Conservation (phyloP, 1,140 invertebrate genomes). For the Drosophila eugracilis region DNA sequence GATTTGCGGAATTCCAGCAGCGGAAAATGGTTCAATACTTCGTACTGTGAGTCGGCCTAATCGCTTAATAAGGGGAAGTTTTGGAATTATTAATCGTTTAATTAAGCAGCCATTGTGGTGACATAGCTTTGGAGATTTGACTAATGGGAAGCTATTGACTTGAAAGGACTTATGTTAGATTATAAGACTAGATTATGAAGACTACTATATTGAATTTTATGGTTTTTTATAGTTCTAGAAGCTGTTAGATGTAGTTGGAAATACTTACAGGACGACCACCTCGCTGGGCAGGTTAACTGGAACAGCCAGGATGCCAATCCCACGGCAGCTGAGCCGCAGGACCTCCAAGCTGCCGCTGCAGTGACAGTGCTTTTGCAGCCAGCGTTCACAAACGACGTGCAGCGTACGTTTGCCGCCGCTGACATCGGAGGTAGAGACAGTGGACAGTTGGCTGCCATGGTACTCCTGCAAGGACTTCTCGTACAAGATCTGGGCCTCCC, state of each 20-base stretch:
- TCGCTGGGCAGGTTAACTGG: constrained; percentile 77
- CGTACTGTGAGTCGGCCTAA: constrained; percentile 25
- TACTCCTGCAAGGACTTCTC: constrained; percentile 81
- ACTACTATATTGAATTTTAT: no score
- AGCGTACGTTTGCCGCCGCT: constrained; percentile 50
- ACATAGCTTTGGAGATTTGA: not conserved
- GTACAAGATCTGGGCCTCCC: constrained; percentile 78
- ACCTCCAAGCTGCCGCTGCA: constrained; percentile 72
- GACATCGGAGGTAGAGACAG: constrained; percentile 10
- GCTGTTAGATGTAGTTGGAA: not conserved
- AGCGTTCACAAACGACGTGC: constrained; percentile 72
- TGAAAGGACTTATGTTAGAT: no score
- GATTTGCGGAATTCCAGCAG: constrained; percentile 60
- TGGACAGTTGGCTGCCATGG: constrained; percentile 56
- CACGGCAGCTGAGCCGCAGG: constrained; percentile 72
- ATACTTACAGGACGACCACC: constrained; percentile 76
- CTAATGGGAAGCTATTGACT: no score
- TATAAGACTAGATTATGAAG: no score
- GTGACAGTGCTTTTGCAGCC: constrained; percentile 77
- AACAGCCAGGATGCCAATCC: constrained; percentile 73
- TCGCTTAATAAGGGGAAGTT: constrained; percentile 62
- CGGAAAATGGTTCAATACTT: constrained; percentile 41
- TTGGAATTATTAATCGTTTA: constrained; percentile 21
- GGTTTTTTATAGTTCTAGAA: no score
- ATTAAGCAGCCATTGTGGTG: not conserved